Conservation (phyloP, 2,888 invertebrate species). For the Drosophila parthenogenetica region DNA sequence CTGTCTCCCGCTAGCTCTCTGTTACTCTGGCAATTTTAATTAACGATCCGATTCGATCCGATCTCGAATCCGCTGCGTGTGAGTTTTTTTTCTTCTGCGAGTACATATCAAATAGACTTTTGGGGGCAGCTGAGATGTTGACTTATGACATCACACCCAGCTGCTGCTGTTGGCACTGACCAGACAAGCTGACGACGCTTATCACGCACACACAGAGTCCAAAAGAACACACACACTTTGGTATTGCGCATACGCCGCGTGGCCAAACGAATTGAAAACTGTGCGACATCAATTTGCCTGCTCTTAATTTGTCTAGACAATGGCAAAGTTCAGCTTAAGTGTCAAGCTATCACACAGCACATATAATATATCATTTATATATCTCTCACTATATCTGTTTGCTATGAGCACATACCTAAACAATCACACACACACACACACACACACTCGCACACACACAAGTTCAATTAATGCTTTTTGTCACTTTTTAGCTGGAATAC, state of each 20-base stretch:
- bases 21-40: slow-evolving; percentile 74
- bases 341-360: slow-evolving; percentile 33
- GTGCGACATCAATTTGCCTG: slow-evolving; percentile 61
- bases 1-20: background rate
- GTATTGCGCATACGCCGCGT: slow-evolving; percentile 71
- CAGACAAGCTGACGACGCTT: slow-evolving; percentile 70
- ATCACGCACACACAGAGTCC: slow-evolving; percentile 27
- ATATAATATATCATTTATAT: background rate
- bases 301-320: slow-evolving; percentile 79
- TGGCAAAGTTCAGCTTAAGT: slow-evolving; percentile 71
- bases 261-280: slow-evolving; percentile 53
- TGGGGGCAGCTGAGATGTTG: slow-evolving; percentile 68
- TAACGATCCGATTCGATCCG: slow-evolving; percentile 59
- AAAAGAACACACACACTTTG: slow-evolving; percentile 6
- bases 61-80: slow-evolving; percentile 24
- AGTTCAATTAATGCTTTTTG: slow-evolving; percentile 68
- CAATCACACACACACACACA: no score
- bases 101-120: slow-evolving; percentile 48
- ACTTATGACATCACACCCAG: slow-evolving; percentile 81
- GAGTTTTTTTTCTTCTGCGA: slow-evolving; percentile 6
- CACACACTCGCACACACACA: slow-evolving; percentile 22
- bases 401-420: slow-evolving; percentile 40
- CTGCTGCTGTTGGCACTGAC: slow-evolving; percentile 50
- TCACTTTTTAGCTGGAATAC: slow-evolving; percentile 58
- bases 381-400: slow-evolving; percentile 32